A percentile compares a stretch with the other conserved stretches of the same genome.
phyloP scores from a whole-genome alignment of 1,140 invertebrate genomes.

The Megathymus violae region DNA sequence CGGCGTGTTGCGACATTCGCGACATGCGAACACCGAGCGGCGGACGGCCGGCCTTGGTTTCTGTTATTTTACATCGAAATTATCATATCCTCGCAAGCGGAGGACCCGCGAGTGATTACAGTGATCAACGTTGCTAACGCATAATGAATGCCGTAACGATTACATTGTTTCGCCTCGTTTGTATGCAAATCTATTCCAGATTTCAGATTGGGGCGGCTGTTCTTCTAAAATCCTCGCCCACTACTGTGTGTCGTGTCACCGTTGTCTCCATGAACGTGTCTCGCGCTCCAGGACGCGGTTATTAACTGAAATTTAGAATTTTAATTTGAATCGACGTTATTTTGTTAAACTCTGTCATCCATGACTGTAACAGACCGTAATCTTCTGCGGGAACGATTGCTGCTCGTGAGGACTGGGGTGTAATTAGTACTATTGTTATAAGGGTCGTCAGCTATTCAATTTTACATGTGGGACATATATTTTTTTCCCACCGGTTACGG shows the following conservation, averaged over 20 bases:
- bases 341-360: no score
- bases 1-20: conserved; percentile 8
- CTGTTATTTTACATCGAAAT: conserved; percentile 33
- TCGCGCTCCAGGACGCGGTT: conserved; percentile 8
- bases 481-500: no score
- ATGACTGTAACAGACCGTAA: no score
- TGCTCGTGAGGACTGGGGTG: no score
- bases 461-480: no score
- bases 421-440: no score
- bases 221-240: conserved; percentile 37
- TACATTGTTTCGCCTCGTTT: conserved; percentile 51
- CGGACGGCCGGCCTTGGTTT: conserved; percentile 20
- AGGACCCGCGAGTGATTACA: conserved; percentile 36
- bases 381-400: no score
- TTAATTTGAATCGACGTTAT: no score
- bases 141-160: conserved; percentile 46
- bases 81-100: conserved; percentile 25
- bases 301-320: no score
- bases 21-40: neutral
- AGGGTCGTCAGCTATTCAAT: no score
- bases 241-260: conserved; percentile 25
- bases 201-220: conserved; percentile 38
- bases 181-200: conserved; percentile 49
- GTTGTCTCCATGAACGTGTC: neutral
- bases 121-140: conserved; percentile 44